These are phyloP conservation scores for Pogona vitticeps DNA, from an alignment of 2,113 vertebrate genomes.

Conservation along the genomic window DNA sequence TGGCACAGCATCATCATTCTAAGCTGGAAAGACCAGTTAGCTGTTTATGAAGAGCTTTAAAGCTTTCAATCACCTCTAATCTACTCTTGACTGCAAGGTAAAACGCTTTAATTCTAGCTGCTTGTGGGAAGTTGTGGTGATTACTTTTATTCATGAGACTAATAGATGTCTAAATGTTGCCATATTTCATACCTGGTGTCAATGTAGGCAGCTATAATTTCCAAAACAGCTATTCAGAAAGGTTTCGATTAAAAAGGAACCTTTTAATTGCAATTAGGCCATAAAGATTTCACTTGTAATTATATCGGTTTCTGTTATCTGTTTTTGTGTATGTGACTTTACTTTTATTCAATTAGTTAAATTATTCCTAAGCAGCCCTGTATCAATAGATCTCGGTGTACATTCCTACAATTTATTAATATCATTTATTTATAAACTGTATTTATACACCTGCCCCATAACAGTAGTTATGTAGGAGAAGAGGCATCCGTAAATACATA, in stretches of 20 bases:
- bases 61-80: constrained; percentile 42
- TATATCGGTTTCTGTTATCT: neutral
- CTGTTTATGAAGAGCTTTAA: constrained; percentile 45
- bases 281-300: neutral
- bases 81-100: constrained; percentile 52
- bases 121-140: constrained; percentile 12
- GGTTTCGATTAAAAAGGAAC: neutral
- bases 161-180: constrained; percentile 8
- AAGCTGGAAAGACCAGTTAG: constrained; percentile 46
- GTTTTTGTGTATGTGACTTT: neutral
- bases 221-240: neutral
- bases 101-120: constrained; percentile 45
- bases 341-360: too few relatives aligned
- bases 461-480: too few relatives aligned
- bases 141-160: constrained; percentile 18
- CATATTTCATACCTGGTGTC: neutral
- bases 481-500: too few relatives aligned
- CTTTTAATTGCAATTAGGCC: neutral
- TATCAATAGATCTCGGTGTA: too few relatives aligned
- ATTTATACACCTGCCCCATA: too few relatives aligned
- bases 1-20: constrained; percentile 7
- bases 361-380: too few relatives aligned
- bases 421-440: neutral
- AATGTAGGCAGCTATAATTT: constrained; percentile 1
- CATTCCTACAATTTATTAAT: neutral